phyloP scores from a whole-genome alignment of 1,140 invertebrate species.

The Halotydeus destructor region DNA sequence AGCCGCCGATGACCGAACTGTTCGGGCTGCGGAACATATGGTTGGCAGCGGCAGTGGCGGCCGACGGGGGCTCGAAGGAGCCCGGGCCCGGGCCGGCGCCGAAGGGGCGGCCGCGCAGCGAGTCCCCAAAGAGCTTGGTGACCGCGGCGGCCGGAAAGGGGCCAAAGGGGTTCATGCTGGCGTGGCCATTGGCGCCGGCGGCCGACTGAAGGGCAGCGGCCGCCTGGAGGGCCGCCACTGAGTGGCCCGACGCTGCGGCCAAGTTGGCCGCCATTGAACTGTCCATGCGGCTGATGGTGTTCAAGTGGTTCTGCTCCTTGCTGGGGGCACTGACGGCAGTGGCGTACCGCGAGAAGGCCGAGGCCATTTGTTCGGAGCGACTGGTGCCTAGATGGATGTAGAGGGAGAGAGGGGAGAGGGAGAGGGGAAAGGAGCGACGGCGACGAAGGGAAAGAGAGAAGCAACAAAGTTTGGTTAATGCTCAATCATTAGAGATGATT shows the following conservation, averaged over 20 bases:
- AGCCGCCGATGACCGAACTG: slow-evolving; percentile 81
- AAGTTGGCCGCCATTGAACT: neutral
- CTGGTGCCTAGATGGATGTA: too few species aligned
- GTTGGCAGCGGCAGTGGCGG: too few species aligned
- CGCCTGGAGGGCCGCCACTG: neutral
- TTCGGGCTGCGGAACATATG: too few species aligned
- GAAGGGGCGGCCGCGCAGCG: slow-evolving; percentile 9
- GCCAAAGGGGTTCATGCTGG: neutral
- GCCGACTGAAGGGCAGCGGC: neutral
- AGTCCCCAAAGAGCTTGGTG: neutral
- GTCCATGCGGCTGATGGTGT: neutral
- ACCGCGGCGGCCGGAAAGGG: neutral
- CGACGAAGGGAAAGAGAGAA: too few species aligned
- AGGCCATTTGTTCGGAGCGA: too few species aligned
- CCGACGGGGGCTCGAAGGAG: slow-evolving; percentile 35
- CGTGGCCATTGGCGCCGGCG: too few species aligned
- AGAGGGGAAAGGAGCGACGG: too few species aligned
- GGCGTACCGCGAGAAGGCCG: too few species aligned
- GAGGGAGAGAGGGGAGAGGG: too few species aligned
- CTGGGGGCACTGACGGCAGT: too few species aligned
- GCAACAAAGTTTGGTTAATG: too few species aligned
- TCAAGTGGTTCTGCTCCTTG: neutral
- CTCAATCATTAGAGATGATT: neutral
- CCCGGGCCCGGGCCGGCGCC: slow-evolving; percentile 10
- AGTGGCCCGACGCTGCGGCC: neutral